A percentile compares a stretch with the other conserved stretches of the same genome.
These are phyloP conservation scores for Mamestra brassicae DNA, from an alignment of 2,888 invertebrate species.

Conservation along the genomic window DNA sequence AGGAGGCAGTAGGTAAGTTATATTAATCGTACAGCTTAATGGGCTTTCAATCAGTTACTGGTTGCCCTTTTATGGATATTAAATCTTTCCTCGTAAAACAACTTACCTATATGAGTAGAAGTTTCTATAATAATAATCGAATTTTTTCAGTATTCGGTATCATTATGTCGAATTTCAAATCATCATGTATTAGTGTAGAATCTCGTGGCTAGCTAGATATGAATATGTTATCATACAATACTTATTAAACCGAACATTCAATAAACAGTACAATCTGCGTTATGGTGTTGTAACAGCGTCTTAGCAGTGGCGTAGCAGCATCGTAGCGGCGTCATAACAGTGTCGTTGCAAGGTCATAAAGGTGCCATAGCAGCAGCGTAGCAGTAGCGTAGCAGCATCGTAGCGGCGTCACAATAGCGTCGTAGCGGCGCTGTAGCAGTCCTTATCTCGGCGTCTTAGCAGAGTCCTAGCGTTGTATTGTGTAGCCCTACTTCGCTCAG, in stretches of 20 bases:
- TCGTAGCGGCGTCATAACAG: not conserved
- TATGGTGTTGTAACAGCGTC: not conserved
- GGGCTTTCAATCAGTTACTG: constrained; percentile 17
- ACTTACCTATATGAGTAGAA: no score
- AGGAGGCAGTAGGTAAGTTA: not conserved
- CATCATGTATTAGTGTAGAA: no score
- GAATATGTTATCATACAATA: no score
- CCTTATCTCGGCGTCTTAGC: no score
- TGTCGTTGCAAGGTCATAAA: not conserved
- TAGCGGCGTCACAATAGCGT: not conserved
- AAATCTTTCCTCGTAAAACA: not conserved
- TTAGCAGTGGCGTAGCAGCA: not conserved
- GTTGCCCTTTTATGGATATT: not conserved
- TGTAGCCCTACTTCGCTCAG: no score
- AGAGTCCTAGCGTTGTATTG: no score
- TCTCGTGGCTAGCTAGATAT: no score
- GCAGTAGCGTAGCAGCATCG: not conserved
- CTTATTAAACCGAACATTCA: no score
- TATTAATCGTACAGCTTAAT: constrained; percentile 9
- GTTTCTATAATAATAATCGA: not conserved
- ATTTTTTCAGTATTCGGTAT: not conserved
- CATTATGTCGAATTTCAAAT: not conserved
- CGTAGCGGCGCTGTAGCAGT: not conserved
- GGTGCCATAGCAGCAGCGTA: not conserved
- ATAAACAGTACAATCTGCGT: no score